A percentile compares a stretch with the other conserved stretches of the same genome.
These are phyloP conservation scores for Panorpa germanica DNA, from an alignment of 2,888 invertebrate species.

Conservation along the genomic window DNA sequence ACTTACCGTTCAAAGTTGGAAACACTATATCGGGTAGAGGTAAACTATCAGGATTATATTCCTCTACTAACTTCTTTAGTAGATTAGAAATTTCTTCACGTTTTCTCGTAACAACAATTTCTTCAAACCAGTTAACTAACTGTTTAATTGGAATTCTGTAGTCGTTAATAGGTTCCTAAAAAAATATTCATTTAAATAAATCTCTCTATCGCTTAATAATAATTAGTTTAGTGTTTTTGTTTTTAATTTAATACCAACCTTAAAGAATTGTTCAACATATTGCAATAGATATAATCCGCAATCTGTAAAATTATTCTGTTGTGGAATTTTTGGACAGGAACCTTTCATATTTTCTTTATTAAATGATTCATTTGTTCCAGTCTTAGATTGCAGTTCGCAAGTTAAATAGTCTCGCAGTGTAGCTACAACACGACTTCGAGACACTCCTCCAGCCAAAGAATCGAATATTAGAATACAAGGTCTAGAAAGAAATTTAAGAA, in stretches of 20 bases:
- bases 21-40: constrained; percentile 52
- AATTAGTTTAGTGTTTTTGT: constrained; percentile 1
- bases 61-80: constrained; percentile 53
- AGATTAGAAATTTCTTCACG: constrained; percentile 70
- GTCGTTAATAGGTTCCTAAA: constrained; percentile 64
- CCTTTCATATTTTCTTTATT: constrained; percentile 74
- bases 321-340: constrained; percentile 80
- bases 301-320: constrained; percentile 92
- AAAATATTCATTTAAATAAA: constrained; percentile 16
- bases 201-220: constrained; percentile 3
- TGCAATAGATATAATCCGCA: constrained; percentile 92
- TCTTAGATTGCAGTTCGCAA: constrained; percentile 64
- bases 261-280: constrained; percentile 92
- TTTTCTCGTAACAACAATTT: constrained; percentile 65
- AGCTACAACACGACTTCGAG: constrained; percentile 67
- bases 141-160: constrained; percentile 69
- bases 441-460: constrained; percentile 65
- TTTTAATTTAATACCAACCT: constrained; percentile 29
- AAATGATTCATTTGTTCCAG: constrained; percentile 44
- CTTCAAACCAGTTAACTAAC: constrained; percentile 72
- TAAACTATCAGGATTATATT: constrained; percentile 46
- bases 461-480: constrained; percentile 93
- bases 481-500: constrained; percentile 29
- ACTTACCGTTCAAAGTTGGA: constrained; percentile 53
- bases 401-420: constrained; percentile 82